Percentiles rank a stretch among this genome's conserved stretches.
Conservation (phyloP, 1,140 invertebrate genomes). For the Drosophila bocqueti region DNA sequence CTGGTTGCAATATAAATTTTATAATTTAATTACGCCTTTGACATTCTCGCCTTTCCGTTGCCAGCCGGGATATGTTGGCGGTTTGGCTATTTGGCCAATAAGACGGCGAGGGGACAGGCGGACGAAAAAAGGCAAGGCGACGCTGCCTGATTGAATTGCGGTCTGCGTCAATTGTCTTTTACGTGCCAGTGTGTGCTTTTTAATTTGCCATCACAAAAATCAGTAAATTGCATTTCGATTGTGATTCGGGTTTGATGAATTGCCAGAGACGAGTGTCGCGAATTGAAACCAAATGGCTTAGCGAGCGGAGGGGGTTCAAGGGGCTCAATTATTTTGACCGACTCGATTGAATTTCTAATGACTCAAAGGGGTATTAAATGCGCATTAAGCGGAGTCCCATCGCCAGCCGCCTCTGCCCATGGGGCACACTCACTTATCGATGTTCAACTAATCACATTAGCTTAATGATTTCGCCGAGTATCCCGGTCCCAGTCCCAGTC, state of each 20-base stretch:
- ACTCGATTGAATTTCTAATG: slow-evolving; percentile 65
- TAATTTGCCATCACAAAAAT: slow-evolving; percentile 67
- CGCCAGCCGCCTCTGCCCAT: slow-evolving; percentile 39
- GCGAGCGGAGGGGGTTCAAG: background rate
- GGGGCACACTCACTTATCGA: slow-evolving; percentile 73
- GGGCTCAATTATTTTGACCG: slow-evolving; percentile 41
- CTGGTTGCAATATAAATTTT: slow-evolving; percentile 63
- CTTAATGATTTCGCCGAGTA: slow-evolving; percentile 76
- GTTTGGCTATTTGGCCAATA: slow-evolving; percentile 57
- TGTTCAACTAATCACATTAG: slow-evolving; percentile 73
- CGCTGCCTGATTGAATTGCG: slow-evolving; percentile 68
- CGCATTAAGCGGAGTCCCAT: slow-evolving; percentile 56
- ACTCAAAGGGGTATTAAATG: slow-evolving; percentile 69
- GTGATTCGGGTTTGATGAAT: slow-evolving; percentile 67
- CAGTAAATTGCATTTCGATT: slow-evolving; percentile 67
- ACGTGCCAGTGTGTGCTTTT: slow-evolving; percentile 33
- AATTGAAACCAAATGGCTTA: slow-evolving; percentile 20
- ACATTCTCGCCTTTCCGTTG: slow-evolving; percentile 15
- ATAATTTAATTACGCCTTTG: slow-evolving; percentile 64
- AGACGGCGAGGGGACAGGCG: slow-evolving; percentile 15
- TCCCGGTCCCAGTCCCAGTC: slow-evolving; percentile 24
- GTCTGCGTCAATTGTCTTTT: slow-evolving; percentile 40
- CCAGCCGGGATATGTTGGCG: slow-evolving; percentile 12
- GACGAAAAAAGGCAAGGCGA: slow-evolving; percentile 42
- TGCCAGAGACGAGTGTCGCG: slow-evolving; percentile 41